Base-by-base conservation (phyloP, 2,797 vertebrate species). In the Botia almorhae region DNA sequence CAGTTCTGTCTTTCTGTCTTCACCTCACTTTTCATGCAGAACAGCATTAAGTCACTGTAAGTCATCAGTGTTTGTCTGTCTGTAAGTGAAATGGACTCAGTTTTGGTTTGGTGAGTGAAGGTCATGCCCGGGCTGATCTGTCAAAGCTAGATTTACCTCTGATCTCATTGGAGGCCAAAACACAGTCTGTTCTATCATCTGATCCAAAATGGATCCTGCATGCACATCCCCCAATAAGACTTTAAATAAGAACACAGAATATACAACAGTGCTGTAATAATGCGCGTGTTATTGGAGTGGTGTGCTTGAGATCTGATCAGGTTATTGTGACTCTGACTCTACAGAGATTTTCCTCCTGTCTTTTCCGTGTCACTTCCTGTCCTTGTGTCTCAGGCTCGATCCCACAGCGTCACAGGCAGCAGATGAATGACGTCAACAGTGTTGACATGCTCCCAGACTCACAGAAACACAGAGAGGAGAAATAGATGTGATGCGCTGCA, bases 41-140 rank as follows among this genome's bases (percentile, higher is more conserved):
- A 78, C 70, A 76, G 71, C 83, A 82, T 93, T 89, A 89, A n/a
- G n/a, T n/a, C n/a, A n/a, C 93, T 92, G 93, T 93, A 93, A 89
- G 88, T 85, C 84, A 90, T 93, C 91, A 90, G 92, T 93, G 92
- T 86, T 90, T 90, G 86, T 87, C 86, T 91, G 90, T 85, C n/a
- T n/a, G n/a, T n/a, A 87, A 86, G 90, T 94, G 90, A 86, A 85
- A n/a, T 64, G 89, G 92, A 86, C 88, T 89, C 81, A 64, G 74
- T 83, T 79, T 65, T n/a, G n/a, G n/a, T n/a, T n/a, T n/a, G 69
- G 74, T 77, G 50, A 81, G 81, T 63, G 75, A 83, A 87, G 87
- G 81, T 87, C 84, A 68, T 81, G 85, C 85, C 82, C 84, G 85
- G 89, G 89, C n/a, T 91, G 91, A 93, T 93, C 91, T 89, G 93